Evolutionary conservation across 2,888 invertebrate genomes (phyloP), one percentile per base, ranked within the genome.

Genomic region (Petrolisthes manimaculis): DNA sequence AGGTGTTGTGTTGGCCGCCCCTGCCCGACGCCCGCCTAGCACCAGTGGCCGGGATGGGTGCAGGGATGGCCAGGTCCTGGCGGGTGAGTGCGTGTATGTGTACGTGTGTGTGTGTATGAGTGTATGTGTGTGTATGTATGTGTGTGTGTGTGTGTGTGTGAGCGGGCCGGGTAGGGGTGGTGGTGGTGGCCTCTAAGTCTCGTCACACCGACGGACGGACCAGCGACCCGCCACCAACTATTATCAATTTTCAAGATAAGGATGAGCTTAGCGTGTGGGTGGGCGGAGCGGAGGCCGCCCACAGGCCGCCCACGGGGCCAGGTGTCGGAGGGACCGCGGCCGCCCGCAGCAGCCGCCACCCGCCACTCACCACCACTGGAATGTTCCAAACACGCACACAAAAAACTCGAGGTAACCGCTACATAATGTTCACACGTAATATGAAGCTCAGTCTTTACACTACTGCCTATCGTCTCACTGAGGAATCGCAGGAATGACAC

Each of bases 381-480:
- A 84, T 83, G 87, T 88, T 88, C 84, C 83, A 88, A 88, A 88
- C 83, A 88, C 87, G 87, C 87, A 83, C 87, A 89, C 89, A 89
- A 85, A 83, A 89, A 85, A 88, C 85, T 88, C 86, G 89, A 89
- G 83, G 89, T 83, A 89, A 86, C 86, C 86, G 85, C 85, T 89
- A 86, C 83, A 83, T 86, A 89, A 89, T 89, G 81, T 86, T 82
- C 85, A 86, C 89, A 89, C 82, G 86, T 83, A 88, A 88, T 83
- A 84, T 88, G 86, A 89, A 89, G 89, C 86, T 89, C 89, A 83
- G 81, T 89, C 81, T 83, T 78, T 75, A 80, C 86, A 86, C 89
- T 77, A 82, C 88, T 88, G 78, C 84, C 69, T 84, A 75, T 77
- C 84, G 77, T 74, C 75, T 88, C 89, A 87, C 84, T 82, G 77